These are phyloP conservation scores for Chydorus sphaericus DNA, from an alignment of 2,888 invertebrate species.

Conservation along the genomic window DNA sequence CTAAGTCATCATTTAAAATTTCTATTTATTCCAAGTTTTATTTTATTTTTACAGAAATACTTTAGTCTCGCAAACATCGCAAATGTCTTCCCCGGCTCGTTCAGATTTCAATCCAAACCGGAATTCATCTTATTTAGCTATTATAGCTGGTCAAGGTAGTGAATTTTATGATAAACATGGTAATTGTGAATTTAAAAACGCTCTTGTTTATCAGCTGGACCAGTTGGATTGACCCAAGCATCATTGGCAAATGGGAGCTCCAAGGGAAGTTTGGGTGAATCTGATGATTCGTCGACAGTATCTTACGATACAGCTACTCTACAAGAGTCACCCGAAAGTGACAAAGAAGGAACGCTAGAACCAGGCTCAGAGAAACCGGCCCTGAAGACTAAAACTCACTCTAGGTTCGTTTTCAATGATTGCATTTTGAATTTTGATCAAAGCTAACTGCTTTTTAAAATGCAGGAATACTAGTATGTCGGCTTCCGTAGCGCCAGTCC, in stretches of 20 bases:
- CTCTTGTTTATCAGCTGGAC: too few species aligned
- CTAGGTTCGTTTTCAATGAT: conserved; percentile 20
- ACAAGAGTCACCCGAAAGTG: conserved; percentile 33
- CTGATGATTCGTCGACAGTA: conserved; percentile 47
- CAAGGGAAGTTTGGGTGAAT: conserved; percentile 43
- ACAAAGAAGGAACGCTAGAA: conserved; percentile 32
- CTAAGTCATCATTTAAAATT: not conserved
- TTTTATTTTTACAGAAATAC: conserved; percentile 33
- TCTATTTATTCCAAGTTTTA: not conserved
- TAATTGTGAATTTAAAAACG: too few species aligned
- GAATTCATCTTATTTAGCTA: conserved; percentile 55
- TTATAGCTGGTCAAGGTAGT: conserved; percentile 51
- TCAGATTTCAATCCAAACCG: conserved; percentile 36
- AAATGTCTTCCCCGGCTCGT: conserved; percentile 36
- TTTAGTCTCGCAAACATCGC: conserved; percentile 49
- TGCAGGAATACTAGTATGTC: conserved; percentile 19
- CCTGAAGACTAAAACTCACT: conserved; percentile 22
- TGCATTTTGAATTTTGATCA: not conserved
- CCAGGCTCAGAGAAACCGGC: conserved; percentile 33
- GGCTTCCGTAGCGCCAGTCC: conserved; percentile 16
- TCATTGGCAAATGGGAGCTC: conserved; percentile 45
- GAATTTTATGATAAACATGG: conserved; percentile 3
- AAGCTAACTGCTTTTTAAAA: not conserved
- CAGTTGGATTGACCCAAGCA: conserved; percentile 13
- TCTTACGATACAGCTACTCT: conserved; percentile 39